Percentiles rank a stretch among this genome's conserved stretches.
Conservation (phyloP, 2,888 invertebrate species). For the Caenorhabditis sp. region DNA sequence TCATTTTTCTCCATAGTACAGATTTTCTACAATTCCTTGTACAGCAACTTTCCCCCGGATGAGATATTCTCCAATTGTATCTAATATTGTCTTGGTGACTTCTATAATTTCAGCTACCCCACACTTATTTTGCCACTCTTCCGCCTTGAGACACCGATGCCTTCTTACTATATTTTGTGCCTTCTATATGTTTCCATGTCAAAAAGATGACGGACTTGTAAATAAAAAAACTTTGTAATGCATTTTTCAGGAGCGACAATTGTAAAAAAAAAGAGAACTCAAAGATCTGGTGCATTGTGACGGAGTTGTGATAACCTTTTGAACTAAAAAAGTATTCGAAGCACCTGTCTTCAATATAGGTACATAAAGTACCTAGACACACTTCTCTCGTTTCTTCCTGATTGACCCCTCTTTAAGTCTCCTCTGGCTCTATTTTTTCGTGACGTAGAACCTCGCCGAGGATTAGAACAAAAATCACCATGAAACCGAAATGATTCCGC, state of each 20-base stretch:
- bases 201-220: background rate
- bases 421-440: too few relatives aligned
- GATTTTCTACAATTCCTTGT: too few relatives aligned
- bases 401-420: background rate
- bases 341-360: background rate
- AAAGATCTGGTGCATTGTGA: background rate
- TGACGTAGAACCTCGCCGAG: background rate
- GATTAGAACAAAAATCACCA: background rate
- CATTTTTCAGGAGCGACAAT: too few relatives aligned
- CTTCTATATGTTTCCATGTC: background rate
- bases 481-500: background rate
- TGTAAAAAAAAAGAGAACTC: background rate
- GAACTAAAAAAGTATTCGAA: background rate
- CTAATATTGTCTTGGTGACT: too few relatives aligned
- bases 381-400: too few relatives aligned
- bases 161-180: conserved; percentile 1
- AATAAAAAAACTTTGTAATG: conserved; percentile 3
- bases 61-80: too few relatives aligned
- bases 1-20: too few relatives aligned
- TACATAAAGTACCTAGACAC: background rate
- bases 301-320: too few relatives aligned
- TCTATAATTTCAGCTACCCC: background rate
- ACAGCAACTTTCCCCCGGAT: too few relatives aligned
- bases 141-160: background rate
- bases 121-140: too few relatives aligned